Conservation (phyloP, 2,888 invertebrate species). For the Tribolium freemani region DNA sequence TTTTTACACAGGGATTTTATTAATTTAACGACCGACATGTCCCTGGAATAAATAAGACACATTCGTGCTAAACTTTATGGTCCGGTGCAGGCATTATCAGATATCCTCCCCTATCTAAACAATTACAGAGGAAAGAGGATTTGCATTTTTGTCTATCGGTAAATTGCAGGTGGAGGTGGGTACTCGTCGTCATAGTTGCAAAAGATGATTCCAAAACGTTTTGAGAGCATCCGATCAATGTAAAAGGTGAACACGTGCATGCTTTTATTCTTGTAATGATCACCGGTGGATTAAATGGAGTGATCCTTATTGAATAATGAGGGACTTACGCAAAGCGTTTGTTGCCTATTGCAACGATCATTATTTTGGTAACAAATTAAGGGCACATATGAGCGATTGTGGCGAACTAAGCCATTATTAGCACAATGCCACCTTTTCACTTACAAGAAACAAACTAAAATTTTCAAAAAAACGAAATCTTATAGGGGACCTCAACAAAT, state of each 20-base stretch:
- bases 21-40: not conserved
- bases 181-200: slow-evolving; percentile 33
- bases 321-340: slow-evolving; percentile 8
- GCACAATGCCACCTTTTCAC: too few species aligned
- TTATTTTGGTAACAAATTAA: not conserved
- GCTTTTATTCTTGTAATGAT: slow-evolving; percentile 48
- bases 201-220: slow-evolving; percentile 13
- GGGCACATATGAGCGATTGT: not conserved
- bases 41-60: not conserved
- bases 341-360: slow-evolving; percentile 7
- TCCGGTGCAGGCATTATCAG: not conserved
- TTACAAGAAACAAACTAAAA: too few species aligned
- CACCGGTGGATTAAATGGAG: slow-evolving; percentile 44
- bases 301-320: slow-evolving; percentile 25
- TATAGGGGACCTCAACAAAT: too few species aligned
- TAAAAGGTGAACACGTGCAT: slow-evolving; percentile 51
- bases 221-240: slow-evolving; percentile 47
- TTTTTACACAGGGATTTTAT: slow-evolving; percentile 31
- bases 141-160: slow-evolving; percentile 31
- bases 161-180: slow-evolving; percentile 16
- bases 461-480: too few species aligned
- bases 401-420: not conserved
- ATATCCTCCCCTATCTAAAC: slow-evolving; percentile 13
- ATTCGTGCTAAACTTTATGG: not conserved
- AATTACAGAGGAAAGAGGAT: slow-evolving; percentile 29